Base-by-base conservation (phyloP, 2,888 invertebrate species). In the Lasioglossum vierecki region DNA sequence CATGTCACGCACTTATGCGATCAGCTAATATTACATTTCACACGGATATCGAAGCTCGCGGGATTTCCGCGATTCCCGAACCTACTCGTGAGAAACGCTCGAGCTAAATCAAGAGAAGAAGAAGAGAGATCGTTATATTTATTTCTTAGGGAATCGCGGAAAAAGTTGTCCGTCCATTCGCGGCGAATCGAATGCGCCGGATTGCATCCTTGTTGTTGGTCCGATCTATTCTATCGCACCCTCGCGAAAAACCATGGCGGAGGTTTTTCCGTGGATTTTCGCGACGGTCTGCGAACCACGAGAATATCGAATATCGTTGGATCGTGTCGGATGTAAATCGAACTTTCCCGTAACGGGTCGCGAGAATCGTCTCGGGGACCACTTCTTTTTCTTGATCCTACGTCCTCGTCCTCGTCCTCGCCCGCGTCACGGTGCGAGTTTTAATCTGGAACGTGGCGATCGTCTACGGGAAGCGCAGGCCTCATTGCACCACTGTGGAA, bases 401-500 rank as follows among this genome's bases (percentile, higher is more conserved):
- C 80, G 85, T 80, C 85, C 63, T 80, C 84, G 82, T 84, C 53
- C 41, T 83, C 76, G 76, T 77, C 74, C 77, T 46, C 60, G 74
- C 15, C 68, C 53, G 60, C 66, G 76, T 46, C 44, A 35, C 71
- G 71, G 41, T 72, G 74, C 66, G 30, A 46, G 66, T 83, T 85
- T 22, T 83, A 88, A 92, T 92, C 88, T 93, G 90, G 93, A 92
- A 93, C 93, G 91, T 88, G 87, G 84, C 82, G 86, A 80, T 90
- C 90, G 88, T 91, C 89, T 90, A 91, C 92, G 92, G 93, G 93
- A 93, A 89, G 87, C 88, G 87, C 88, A 92, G 93, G 88, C 93
- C 93, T 92, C 93, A 89, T 93, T 93, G 92, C 89, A 93, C 93
- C 92, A 90, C 90, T 91, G 91, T 90, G 92, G 92, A 93, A 93